These are phyloP conservation scores for Cyprinella venusta DNA, from an alignment of 2,797 vertebrate genomes.

Conservation along the genomic window DNA sequence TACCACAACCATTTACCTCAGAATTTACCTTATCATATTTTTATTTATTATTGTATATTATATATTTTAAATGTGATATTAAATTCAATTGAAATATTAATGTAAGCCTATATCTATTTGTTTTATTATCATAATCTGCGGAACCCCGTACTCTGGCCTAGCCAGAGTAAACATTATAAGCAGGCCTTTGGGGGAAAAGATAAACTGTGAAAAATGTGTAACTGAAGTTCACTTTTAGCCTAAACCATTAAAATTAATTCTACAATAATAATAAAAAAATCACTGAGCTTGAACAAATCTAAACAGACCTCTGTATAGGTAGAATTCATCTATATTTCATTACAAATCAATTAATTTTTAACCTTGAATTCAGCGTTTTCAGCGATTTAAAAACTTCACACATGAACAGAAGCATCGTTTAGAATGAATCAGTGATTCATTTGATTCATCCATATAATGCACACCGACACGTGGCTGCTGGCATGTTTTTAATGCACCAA, in stretches of 20 bases:
- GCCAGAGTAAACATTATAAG: too few species aligned
- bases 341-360: not conserved
- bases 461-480: slow-evolving; percentile 54
- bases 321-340: not conserved
- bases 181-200: not conserved
- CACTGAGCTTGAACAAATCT: not conserved
- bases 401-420: not conserved
- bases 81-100: too few species aligned
- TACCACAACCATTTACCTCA: too few species aligned
- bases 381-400: not conserved
- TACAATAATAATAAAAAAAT: too few species aligned
- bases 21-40: too few species aligned
- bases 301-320: not conserved
- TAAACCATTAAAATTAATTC: not conserved
- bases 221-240: not conserved
- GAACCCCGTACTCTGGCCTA: too few species aligned
- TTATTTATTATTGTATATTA: too few species aligned
- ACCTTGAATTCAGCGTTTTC: not conserved
- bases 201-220: not conserved
- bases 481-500: slow-evolving; percentile 62
- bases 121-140: too few species aligned
- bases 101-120: too few species aligned
- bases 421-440: slow-evolving; percentile 41
- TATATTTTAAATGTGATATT: too few species aligned
- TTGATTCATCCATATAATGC: slow-evolving; percentile 46